Evolutionary conservation across 2,797 vertebrate genomes (phyloP).

Genomic region (Diceros bicornis): DNA sequence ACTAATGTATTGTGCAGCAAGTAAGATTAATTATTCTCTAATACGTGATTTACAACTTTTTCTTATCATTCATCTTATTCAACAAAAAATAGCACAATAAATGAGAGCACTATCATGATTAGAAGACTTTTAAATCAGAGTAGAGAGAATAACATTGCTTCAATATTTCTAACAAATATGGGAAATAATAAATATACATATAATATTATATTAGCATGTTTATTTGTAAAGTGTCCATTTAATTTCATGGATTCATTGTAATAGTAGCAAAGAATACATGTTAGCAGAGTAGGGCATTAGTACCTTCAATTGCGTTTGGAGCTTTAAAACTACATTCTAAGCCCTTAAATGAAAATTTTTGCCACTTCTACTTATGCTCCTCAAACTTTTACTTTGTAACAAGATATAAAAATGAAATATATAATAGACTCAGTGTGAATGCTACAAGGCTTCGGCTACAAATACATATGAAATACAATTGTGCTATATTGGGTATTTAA

Average conservation of each 20-base stretch:
- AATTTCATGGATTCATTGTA: background rate
- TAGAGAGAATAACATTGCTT: background rate
- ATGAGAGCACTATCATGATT: background rate
- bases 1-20: background rate
- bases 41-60: background rate
- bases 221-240: background rate
- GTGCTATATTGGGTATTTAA: background rate
- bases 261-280: background rate
- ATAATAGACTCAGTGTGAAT: background rate
- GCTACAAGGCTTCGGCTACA: background rate
- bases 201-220: background rate
- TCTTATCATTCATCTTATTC: slow-evolving; percentile 18
- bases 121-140: background rate
- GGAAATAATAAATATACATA: background rate
- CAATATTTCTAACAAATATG: background rate
- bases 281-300: background rate
- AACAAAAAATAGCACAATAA: background rate
- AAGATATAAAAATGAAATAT: background rate
- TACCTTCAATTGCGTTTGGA: background rate
- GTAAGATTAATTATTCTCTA: slow-evolving; percentile 47
- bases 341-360: background rate
- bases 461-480: background rate
- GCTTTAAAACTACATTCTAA: background rate
- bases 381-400: background rate
- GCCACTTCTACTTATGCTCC: background rate